These are phyloP conservation scores for Ditylenchus weischeri DNA, from an alignment of 2,888 invertebrate genomes.

Conservation along the genomic window DNA sequence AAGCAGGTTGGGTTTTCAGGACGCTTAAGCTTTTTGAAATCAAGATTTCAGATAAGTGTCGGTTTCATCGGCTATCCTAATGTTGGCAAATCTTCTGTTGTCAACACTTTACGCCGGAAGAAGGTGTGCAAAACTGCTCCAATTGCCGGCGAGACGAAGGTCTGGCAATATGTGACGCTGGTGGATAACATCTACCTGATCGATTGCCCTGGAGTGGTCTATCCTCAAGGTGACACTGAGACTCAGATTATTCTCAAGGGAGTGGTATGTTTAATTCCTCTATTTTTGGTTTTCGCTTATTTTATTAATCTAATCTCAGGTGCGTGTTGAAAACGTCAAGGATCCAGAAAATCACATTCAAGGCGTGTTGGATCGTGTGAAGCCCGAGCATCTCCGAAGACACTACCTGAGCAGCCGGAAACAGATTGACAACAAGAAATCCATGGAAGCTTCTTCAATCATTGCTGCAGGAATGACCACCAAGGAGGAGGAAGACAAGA, in stretches of 20 bases:
- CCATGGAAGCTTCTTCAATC: slow-evolving; percentile 80
- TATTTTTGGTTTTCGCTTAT: slow-evolving; percentile 8
- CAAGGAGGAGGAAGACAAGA: too few relatives aligned
- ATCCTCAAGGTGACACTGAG: slow-evolving; percentile 83
- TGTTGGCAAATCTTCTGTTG: slow-evolving; percentile 95
- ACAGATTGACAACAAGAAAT: slow-evolving; percentile 64
- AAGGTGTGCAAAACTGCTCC: slow-evolving; percentile 98
- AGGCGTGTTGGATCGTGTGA: slow-evolving; percentile 79
- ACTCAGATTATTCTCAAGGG: slow-evolving; percentile 89
- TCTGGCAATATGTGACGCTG: slow-evolving; percentile 98
- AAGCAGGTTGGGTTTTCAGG: slow-evolving; percentile 68
- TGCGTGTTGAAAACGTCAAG: slow-evolving; percentile 87
- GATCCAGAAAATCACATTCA: slow-evolving; percentile 91
- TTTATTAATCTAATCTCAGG: slow-evolving; percentile 50
- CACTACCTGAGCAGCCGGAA: slow-evolving; percentile 68
- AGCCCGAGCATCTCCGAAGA: slow-evolving; percentile 80
- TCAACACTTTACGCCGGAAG: slow-evolving; percentile 88
- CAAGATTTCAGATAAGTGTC: slow-evolving; percentile 74
- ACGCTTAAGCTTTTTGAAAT: neutral
- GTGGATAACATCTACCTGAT: slow-evolving; percentile 95
- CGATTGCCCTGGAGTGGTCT: slow-evolving; percentile 97
- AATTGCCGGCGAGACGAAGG: slow-evolving; percentile 79
- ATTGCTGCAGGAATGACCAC: slow-evolving; percentile 66
- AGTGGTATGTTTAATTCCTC: slow-evolving; percentile 66
- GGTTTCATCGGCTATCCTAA: slow-evolving; percentile 99